Conservation (phyloP, 2,113 vertebrate genomes). For the Loxodonta africana region DNA sequence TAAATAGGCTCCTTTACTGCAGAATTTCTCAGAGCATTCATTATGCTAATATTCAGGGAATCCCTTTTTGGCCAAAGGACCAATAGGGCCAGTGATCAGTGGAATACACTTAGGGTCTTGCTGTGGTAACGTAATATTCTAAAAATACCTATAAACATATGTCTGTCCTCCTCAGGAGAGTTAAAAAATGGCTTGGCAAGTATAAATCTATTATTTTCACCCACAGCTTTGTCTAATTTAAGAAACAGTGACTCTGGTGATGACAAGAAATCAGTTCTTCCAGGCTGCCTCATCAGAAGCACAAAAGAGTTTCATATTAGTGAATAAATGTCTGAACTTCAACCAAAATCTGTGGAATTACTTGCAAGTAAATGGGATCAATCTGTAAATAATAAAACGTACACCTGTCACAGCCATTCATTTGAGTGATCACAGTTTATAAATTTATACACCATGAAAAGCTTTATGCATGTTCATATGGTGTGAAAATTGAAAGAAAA, state of each 20-base stretch:
- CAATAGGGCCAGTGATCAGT: not conserved
- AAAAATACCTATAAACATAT: not conserved
- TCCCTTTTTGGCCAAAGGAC: not conserved
- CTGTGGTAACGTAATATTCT: not conserved
- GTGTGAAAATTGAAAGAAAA: constrained; percentile 89
- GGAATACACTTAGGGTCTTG: not conserved
- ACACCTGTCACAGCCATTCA: constrained; percentile 87
- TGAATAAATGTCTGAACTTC: constrained; percentile 67
- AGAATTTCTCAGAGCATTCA: not conserved
- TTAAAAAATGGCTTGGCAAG: constrained; percentile 16
- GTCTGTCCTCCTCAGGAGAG: not conserved
- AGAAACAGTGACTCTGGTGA: not conserved
- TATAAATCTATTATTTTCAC: constrained; percentile 52
- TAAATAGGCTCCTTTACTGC: not conserved
- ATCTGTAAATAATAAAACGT: constrained; percentile 81
- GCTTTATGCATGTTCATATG: constrained; percentile 86
- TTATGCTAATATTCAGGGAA: not conserved
- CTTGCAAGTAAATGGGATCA: constrained; percentile 70
- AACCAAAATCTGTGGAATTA: constrained; percentile 72
- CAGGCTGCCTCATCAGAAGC: not conserved
- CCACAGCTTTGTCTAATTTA: not conserved
- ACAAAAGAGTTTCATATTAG: not conserved
- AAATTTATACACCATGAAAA: constrained; percentile 87
- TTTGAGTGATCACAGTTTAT: constrained; percentile 83
- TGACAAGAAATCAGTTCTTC: not conserved